phyloP scores from a whole-genome alignment of 2,888 invertebrate species.

The Andrena chrysosceles region DNA sequence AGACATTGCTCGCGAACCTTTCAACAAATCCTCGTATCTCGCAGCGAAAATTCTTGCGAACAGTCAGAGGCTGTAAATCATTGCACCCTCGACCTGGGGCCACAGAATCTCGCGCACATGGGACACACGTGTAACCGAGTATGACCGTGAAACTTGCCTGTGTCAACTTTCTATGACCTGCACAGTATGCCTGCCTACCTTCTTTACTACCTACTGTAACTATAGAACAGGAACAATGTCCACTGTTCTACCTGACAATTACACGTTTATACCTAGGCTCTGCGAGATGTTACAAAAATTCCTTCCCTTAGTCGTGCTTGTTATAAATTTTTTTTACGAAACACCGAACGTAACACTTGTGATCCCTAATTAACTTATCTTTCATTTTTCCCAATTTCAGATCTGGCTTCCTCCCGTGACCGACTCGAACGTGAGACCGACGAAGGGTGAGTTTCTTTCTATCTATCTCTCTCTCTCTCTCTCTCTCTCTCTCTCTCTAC shows the following conservation, averaged over 20 bases:
- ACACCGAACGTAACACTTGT: background rate
- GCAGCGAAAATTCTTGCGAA: background rate
- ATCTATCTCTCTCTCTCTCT: background rate
- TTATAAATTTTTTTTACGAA: background rate
- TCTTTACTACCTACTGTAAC: background rate
- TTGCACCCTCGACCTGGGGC: background rate
- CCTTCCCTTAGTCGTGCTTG: too few species aligned
- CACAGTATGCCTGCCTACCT: background rate
- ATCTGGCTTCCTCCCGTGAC: background rate
- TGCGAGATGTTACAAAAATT: too few species aligned
- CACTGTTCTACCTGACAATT: too few species aligned
- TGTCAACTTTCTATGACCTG: background rate
- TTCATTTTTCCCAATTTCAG: conserved; percentile 26
- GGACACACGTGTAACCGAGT: conserved; percentile 4
- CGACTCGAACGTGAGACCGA: background rate
- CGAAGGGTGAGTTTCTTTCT: conserved; percentile 24
- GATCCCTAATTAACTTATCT: background rate
- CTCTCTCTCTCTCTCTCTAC: background rate
- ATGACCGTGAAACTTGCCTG: conserved; percentile 6
- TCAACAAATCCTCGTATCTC: background rate
- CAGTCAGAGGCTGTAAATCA: background rate
- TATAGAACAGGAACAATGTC: background rate
- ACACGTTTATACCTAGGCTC: too few species aligned
- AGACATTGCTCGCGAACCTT: background rate
- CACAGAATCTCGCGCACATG: conserved; percentile 1